Evolutionary conservation across 2,113 vertebrate species (phyloP).

Genomic region (Microcebus griseorufus): DNA sequence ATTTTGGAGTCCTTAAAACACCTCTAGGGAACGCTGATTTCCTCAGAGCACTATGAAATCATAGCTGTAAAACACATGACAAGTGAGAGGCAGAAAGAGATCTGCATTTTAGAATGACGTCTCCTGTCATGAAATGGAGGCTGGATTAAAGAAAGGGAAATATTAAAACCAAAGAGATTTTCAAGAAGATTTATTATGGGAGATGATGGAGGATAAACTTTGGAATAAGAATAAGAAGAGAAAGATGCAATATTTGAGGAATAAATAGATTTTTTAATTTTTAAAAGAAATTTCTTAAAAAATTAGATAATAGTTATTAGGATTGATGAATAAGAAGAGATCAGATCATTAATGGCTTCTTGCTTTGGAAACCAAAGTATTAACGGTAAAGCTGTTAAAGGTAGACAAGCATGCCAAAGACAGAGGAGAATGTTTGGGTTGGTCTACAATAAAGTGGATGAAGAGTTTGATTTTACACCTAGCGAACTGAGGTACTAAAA

Average conservation of each 20-base stretch:
- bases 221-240: background rate
- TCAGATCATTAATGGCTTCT: background rate
- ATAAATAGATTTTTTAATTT: no score
- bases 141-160: background rate
- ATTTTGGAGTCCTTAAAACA: background rate
- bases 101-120: background rate
- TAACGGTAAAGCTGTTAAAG: background rate
- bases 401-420: background rate
- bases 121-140: background rate
- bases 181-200: background rate
- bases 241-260: background rate
- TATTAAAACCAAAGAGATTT: background rate
- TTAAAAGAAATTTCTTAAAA: background rate
- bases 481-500: background rate
- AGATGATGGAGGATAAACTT: background rate
- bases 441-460: background rate
- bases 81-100: background rate
- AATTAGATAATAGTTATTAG: background rate
- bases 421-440: accelerated
- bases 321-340: background rate
- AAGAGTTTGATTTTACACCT: background rate
- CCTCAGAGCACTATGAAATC: background rate
- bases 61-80: background rate
- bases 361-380: background rate
- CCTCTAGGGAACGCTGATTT: background rate